Percentiles rank a stretch among this genome's conserved stretches.
These are phyloP conservation scores for Geotrypetes seraphini DNA, from an alignment of 2,797 vertebrate genomes.

Conservation along the genomic window DNA sequence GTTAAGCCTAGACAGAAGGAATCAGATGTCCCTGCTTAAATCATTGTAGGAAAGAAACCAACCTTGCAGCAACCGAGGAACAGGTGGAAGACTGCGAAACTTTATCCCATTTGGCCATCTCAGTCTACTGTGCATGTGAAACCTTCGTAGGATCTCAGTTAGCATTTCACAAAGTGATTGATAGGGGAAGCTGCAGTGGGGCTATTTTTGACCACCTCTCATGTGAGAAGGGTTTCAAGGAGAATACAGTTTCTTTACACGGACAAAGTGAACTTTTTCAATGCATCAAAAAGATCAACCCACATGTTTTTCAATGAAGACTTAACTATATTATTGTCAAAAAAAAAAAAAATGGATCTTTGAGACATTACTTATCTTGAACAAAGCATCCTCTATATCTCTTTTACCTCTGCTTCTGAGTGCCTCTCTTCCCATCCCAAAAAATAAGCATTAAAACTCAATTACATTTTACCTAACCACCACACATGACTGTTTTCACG, in stretches of 20 bases:
- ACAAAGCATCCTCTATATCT: too few relatives aligned
- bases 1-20: neutral
- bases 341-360: too few relatives aligned
- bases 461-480: too few relatives aligned
- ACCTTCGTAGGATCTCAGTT: constrained; percentile 30
- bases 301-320: constrained; percentile 26
- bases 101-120: constrained; percentile 34
- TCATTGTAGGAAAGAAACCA: constrained; percentile 36
- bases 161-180: constrained; percentile 57
- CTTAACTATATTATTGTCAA: too few relatives aligned
- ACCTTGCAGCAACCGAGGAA: constrained; percentile 12
- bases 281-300: constrained; percentile 44
- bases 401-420: too few relatives aligned
- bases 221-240: constrained; percentile 57
- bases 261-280: constrained; percentile 60
- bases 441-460: too few relatives aligned
- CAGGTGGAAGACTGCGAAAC: constrained; percentile 52
- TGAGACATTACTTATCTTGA: too few relatives aligned
- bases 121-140: constrained; percentile 39
- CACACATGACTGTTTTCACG: too few relatives aligned
- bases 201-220: constrained; percentile 71
- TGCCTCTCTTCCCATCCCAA: too few relatives aligned
- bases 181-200: constrained; percentile 57
- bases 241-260: constrained; percentile 69
- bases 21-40: constrained; percentile 21